Evolutionary conservation across 2,888 invertebrate species (phyloP).

Genomic region (Cyrtodaria siliqua): DNA sequence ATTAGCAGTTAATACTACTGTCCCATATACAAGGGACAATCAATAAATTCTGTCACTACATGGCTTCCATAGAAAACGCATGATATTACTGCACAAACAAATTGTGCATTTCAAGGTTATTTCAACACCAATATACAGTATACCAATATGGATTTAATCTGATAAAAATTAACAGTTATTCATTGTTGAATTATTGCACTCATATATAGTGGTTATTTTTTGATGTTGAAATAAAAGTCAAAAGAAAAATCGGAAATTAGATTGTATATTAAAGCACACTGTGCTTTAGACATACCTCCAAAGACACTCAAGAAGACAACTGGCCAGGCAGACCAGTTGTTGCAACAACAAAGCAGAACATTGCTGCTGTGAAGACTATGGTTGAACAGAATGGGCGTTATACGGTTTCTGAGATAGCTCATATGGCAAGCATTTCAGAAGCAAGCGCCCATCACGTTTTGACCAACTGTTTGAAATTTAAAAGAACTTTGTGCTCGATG

Average conservation of each 20-base stretch:
- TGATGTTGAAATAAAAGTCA: too few relatives aligned
- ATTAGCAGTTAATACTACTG: too few relatives aligned
- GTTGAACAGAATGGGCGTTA: not conserved
- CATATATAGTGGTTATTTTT: too few relatives aligned
- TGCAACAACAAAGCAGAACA: not conserved
- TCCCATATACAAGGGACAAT: too few relatives aligned
- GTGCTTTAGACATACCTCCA: too few relatives aligned
- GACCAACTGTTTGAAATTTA: not conserved
- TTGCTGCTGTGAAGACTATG: not conserved
- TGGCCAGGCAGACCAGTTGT: not conserved
- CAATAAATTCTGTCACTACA: too few relatives aligned
- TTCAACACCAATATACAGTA: too few relatives aligned
- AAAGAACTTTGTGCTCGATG: not conserved
- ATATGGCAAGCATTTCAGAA: not conserved
- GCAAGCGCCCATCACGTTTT: not conserved
- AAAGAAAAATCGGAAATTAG: too few relatives aligned
- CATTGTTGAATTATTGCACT: conserved; percentile 5
- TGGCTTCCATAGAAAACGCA: too few relatives aligned
- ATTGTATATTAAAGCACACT: too few relatives aligned
- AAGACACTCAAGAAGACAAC: not conserved
- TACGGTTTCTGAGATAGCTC: not conserved
- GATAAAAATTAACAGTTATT: not conserved
- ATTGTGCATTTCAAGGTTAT: too few relatives aligned
- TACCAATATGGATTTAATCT: not conserved
- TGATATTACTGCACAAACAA: too few relatives aligned